phyloP scores from a whole-genome alignment of 2,113 vertebrate species.

The Sylvietta virens region DNA sequence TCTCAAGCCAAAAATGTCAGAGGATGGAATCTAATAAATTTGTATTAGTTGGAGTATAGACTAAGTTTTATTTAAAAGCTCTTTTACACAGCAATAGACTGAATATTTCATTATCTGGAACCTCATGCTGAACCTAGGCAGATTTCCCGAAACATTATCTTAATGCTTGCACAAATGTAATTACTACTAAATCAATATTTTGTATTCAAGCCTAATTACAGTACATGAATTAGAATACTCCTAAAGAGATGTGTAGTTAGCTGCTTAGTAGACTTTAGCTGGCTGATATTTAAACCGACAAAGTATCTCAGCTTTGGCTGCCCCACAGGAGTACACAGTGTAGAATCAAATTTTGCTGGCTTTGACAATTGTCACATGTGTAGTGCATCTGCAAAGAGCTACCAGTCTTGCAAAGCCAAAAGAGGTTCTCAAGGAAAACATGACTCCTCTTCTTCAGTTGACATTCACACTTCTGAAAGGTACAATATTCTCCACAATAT shows the following conservation, averaged over 20 bases:
- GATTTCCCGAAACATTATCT: conserved; percentile 37
- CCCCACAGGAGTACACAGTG: not conserved
- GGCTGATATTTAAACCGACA: conserved; percentile 1
- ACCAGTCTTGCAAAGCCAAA: not conserved
- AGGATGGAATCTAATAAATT: not conserved
- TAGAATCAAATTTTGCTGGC: not conserved
- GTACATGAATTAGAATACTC: conserved; percentile 1
- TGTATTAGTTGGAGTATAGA: not conserved
- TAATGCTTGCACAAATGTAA: conserved; percentile 41
- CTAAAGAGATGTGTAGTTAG: conserved; percentile 2
- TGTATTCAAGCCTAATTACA: conserved; percentile 55
- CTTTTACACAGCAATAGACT: not conserved
- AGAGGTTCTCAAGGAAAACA: not conserved
- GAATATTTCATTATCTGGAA: conserved; percentile 21
- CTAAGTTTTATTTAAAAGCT: not conserved
- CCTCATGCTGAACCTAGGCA: conserved; percentile 26
- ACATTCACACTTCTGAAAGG: not conserved
- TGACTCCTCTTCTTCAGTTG: not conserved
- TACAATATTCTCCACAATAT: not conserved
- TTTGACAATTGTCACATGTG: not conserved
- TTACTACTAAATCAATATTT: conserved; percentile 60
- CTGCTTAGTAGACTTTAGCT: conserved; percentile 26
- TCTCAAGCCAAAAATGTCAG: not conserved
- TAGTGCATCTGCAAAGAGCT: not conserved
- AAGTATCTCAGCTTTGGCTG: not conserved